Conservation (phyloP, 1,140 invertebrate species). For the Samia ricini region DNA sequence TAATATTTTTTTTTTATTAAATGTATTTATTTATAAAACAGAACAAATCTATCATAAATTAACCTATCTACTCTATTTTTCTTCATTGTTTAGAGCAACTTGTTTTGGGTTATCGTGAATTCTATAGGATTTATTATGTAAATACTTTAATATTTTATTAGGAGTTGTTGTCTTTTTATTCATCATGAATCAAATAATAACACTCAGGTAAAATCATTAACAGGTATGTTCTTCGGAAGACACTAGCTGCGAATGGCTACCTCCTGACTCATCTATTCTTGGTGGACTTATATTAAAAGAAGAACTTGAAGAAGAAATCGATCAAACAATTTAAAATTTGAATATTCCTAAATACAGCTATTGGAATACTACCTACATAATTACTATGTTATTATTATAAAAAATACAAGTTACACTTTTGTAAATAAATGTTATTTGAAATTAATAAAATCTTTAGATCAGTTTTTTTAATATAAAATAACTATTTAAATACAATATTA, state of each 20-base stretch:
- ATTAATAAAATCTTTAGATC: too few species aligned
- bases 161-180: neutral
- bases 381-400: conserved; percentile 8
- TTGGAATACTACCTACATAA: neutral
- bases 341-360: neutral
- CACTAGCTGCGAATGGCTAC: conserved; percentile 69
- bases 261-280: conserved; percentile 55
- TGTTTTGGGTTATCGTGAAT: neutral
- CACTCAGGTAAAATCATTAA: neutral
- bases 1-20: neutral
- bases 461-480: too few species aligned
- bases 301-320: conserved; percentile 51
- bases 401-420: conserved; percentile 36
- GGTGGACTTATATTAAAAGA: conserved; percentile 47
- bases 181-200: neutral
- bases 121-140: neutral
- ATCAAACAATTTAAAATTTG: conserved; percentile 28
- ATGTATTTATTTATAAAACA: neutral
- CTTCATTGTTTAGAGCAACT: neutral
- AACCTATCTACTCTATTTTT: neutral
- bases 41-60: neutral
- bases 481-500: too few species aligned
- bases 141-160: neutral
- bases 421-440: conserved; percentile 1
- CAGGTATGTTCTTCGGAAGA: conserved; percentile 68